phyloP scores from a whole-genome alignment of 2,113 vertebrate species.

The Carettochelys insculpta region DNA sequence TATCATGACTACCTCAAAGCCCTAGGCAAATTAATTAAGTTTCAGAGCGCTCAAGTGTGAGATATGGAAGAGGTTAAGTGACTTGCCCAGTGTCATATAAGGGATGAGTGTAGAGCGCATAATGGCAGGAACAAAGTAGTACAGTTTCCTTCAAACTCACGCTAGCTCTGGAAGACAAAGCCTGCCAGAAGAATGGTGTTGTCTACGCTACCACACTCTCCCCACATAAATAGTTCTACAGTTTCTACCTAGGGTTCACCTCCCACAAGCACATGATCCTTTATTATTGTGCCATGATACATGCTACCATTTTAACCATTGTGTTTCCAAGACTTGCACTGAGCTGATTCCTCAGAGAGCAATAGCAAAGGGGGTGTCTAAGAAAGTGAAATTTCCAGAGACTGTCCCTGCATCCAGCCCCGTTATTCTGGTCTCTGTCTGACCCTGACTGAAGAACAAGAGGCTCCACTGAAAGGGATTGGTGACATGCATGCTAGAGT shows the following conservation, averaged over 20 bases:
- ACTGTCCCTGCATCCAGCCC: neutral
- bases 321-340: neutral
- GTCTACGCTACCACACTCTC: neutral
- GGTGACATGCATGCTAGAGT: neutral
- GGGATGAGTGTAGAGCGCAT: neutral
- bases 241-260: neutral
- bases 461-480: neutral
- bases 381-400: neutral
- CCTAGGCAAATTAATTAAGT: neutral
- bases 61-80: neutral
- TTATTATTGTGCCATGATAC: neutral
- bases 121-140: too few species aligned
- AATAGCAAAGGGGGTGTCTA: neutral
- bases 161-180: neutral
- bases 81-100: neutral
- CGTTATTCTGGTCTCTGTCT: neutral
- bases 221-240: too few species aligned
- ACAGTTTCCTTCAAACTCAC: neutral
- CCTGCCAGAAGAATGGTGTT: accelerated
- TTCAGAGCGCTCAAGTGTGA: neutral
- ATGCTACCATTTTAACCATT: neutral
- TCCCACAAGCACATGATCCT: neutral
- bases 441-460: neutral
- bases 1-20: neutral
- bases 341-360: neutral